Conservation (phyloP, 2,888 invertebrate genomes). For the Perithous albicinctus region DNA sequence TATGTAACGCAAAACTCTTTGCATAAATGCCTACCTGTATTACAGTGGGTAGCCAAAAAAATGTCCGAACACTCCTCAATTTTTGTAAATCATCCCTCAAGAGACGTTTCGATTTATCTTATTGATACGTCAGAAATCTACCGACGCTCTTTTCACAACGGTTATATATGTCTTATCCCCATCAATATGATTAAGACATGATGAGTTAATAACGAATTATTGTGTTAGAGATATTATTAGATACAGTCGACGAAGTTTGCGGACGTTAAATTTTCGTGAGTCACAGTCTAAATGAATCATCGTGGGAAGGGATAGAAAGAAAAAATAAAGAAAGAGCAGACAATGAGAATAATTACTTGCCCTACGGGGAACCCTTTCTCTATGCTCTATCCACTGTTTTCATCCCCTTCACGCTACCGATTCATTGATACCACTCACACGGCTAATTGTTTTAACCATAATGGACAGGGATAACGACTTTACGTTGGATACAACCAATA, state of each 20-base stretch:
- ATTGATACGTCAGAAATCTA: slow-evolving; percentile 4
- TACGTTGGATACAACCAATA: slow-evolving; percentile 77
- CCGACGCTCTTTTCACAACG: not conserved
- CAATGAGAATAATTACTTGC: slow-evolving; percentile 52
- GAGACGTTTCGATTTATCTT: slow-evolving; percentile 14
- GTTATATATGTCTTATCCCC: not conserved
- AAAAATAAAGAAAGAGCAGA: slow-evolving; percentile 17
- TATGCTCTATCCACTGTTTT: slow-evolving; percentile 21
- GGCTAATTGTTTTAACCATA: slow-evolving; percentile 76
- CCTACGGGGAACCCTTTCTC: slow-evolving; percentile 52
- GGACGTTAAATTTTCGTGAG: slow-evolving; percentile 11
- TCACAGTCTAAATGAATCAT: slow-evolving; percentile 11
- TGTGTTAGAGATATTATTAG: not conserved
- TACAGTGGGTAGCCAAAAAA: too few species aligned
- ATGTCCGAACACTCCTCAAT: too few species aligned
- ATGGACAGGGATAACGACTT: slow-evolving; percentile 73
- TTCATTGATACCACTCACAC: slow-evolving; percentile 19
- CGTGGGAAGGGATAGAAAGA: not conserved
- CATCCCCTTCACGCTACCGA: slow-evolving; percentile 40
- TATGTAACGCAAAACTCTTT: too few species aligned
- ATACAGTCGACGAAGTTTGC: slow-evolving; percentile 1
- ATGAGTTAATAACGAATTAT: slow-evolving; percentile 7
- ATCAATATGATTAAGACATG: not conserved
- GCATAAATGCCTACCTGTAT: too few species aligned
- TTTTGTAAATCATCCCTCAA: too few species aligned